These are phyloP conservation scores for Oreortyx pictus DNA, from an alignment of 2,797 vertebrate genomes.

Conservation along the genomic window DNA sequence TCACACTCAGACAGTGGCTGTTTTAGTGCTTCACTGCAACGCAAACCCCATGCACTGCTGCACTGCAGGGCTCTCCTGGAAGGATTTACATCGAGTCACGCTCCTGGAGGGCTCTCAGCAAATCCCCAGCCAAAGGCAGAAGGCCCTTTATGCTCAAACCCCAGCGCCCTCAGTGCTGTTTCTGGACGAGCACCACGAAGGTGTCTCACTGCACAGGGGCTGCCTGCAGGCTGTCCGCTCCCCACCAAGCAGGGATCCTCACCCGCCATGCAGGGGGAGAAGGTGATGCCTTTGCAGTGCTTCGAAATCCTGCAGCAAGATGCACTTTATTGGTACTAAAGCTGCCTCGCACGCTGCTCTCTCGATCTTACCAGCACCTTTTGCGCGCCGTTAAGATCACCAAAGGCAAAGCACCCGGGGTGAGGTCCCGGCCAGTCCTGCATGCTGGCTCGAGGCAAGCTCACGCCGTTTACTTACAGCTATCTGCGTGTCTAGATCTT, in stretches of 20 bases:
- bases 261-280: not conserved
- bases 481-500: constrained; percentile 84
- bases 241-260: not conserved
- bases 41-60: not conserved
- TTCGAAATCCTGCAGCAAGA: fast-evolving
- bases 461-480: constrained; percentile 79
- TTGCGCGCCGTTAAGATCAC: not conserved
- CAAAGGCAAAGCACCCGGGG: not conserved
- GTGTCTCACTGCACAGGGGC: no score
- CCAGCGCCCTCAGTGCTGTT: not conserved
- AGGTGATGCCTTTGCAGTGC: not conserved
- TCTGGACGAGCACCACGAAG: not conserved
- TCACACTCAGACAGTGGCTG: not conserved
- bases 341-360: fast-evolving
- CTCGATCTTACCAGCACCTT: not conserved
- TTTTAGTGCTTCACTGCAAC: not conserved
- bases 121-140: not conserved
- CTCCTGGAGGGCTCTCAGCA: not conserved
- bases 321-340: not conserved
- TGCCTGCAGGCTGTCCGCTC: no score
- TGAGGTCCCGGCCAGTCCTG: not conserved
- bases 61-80: fast-evolving
- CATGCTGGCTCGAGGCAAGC: not conserved
- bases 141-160: fast-evolving
- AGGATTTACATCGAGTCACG: not conserved